Evolutionary conservation across 2,888 invertebrate species (phyloP).

Genomic region (Nipponacmea schrenckii): DNA sequence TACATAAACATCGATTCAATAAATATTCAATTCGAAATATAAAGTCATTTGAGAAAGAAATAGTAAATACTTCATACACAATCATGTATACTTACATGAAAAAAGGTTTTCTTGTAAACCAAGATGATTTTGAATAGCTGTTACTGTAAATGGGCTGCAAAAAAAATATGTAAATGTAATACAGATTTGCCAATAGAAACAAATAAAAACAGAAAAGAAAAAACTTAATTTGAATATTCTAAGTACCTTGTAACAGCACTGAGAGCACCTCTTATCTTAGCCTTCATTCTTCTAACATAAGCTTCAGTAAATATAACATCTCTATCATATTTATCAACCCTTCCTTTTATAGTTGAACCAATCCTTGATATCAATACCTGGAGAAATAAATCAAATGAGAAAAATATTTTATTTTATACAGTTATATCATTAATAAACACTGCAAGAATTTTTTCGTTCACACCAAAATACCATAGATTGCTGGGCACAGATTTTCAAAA

Average conservation of each 20-base stretch:
- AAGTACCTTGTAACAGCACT: slow-evolving; percentile 79
- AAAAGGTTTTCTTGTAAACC: slow-evolving; percentile 86
- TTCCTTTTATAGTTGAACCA: slow-evolving; percentile 84
- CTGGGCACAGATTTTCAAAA: no score
- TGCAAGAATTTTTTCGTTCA: background rate
- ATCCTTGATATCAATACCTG: slow-evolving; percentile 72
- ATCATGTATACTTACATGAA: slow-evolving; percentile 71
- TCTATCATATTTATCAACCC: slow-evolving; percentile 84
- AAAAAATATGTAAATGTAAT: slow-evolving; percentile 67
- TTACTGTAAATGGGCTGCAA: slow-evolving; percentile 74
- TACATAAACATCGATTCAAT: no score
- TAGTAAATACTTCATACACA: no score
- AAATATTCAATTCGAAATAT: no score
- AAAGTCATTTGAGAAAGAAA: no score
- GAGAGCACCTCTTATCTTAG: slow-evolving; percentile 87
- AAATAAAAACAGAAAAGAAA: no score
- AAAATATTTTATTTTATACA: background rate
- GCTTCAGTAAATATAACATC: slow-evolving; percentile 90
- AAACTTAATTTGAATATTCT: background rate
- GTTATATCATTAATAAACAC: background rate
- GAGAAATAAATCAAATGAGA: slow-evolving; percentile 20
- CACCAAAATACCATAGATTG: background rate
- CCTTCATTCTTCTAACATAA: slow-evolving; percentile 86
- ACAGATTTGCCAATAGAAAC: no score
- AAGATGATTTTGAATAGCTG: slow-evolving; percentile 67